Percentiles rank a stretch among this genome's conserved stretches.
Evolutionary conservation across 2,888 invertebrate species (phyloP).

Genomic region (Sacculina carcini): DNA sequence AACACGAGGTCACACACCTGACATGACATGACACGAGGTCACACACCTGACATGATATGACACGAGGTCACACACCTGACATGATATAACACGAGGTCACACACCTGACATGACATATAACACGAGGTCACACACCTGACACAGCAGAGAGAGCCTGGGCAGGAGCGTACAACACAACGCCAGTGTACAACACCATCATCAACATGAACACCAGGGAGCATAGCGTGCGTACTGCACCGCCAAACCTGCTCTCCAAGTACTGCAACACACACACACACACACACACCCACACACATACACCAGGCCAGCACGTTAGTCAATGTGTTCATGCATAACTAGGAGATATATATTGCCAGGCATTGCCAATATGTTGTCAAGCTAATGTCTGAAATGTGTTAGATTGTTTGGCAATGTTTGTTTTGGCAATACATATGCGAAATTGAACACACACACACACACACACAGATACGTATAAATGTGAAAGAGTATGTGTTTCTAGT

Average conservation of each 20-base stretch:
- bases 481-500: neutral
- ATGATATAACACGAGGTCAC: neutral
- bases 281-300: too few relatives aligned
- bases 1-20: too few relatives aligned
- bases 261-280: slow-evolving; percentile 26
- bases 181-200: slow-evolving; percentile 72
- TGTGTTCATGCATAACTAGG: too few relatives aligned
- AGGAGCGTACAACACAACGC: slow-evolving; percentile 78
- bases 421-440: neutral
- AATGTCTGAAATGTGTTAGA: neutral
- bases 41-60: too few relatives aligned
- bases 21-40: too few relatives aligned
- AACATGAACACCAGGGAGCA: slow-evolving; percentile 61
- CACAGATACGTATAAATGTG: neutral
- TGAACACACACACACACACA: neutral
- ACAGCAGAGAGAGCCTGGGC: slow-evolving; percentile 54
- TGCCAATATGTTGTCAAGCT: too few relatives aligned
- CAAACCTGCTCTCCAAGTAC: slow-evolving; percentile 71
- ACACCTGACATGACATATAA: slow-evolving; percentile 16
- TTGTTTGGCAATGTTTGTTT: neutral
- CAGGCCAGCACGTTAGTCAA: too few relatives aligned
- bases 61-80: neutral
- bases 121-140: slow-evolving; percentile 42
- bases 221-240: slow-evolving; percentile 38
- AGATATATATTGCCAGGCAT: too few relatives aligned